Evolutionary conservation across 1,140 invertebrate species (phyloP).

Genomic region (Aphis gossypii): DNA sequence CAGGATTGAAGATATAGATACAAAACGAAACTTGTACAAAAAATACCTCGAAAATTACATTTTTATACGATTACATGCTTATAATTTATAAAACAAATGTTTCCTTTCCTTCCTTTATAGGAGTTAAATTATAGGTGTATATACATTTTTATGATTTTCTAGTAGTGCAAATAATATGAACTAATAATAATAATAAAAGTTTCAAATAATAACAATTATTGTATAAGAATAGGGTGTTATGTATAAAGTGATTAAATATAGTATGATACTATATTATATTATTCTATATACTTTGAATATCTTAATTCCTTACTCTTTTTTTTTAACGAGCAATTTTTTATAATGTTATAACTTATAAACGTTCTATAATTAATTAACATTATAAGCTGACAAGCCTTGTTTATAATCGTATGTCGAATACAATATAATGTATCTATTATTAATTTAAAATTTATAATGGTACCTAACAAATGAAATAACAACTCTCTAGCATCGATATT

Average conservation of each 20-base stretch:
- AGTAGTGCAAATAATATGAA: too few relatives aligned
- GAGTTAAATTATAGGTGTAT: too few relatives aligned
- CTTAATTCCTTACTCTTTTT: not conserved
- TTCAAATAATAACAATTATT: not conserved
- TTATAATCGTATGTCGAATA: not conserved
- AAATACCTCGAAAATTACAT: too few relatives aligned
- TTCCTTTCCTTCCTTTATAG: too few relatives aligned
- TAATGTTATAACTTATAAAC: not conserved
- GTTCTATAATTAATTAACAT: not conserved
- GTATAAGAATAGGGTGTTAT: not conserved
- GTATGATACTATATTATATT: not conserved
- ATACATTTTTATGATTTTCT: too few relatives aligned
- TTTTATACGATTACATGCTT: too few relatives aligned
- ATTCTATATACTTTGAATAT: not conserved
- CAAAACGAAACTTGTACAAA: too few relatives aligned
- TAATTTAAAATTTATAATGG: not conserved
- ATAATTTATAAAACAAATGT: too few relatives aligned
- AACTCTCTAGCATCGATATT: not conserved
- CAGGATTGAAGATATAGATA: too few relatives aligned
- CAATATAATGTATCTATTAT: not conserved
- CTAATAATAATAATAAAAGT: not conserved
- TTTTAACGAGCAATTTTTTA: not conserved
- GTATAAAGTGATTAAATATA: too few relatives aligned
- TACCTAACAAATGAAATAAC: not conserved
- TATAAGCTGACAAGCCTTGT: not conserved